These are phyloP conservation scores for Zoanthus solanderi DNA, from an alignment of 92 coral and sea anemone genomes.

Conservation along the genomic window DNA sequence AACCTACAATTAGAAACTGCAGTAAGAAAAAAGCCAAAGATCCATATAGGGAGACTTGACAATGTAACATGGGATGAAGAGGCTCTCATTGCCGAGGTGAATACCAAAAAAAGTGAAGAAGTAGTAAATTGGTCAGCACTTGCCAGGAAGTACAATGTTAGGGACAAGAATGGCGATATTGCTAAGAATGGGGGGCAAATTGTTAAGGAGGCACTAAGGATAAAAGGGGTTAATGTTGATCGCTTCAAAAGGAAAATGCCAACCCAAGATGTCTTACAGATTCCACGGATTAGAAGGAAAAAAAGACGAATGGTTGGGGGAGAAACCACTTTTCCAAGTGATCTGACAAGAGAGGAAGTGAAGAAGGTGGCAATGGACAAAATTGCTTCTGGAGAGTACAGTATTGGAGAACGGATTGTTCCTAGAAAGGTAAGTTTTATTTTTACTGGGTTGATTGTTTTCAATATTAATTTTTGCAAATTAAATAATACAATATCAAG, in stretches of 20 bases:
- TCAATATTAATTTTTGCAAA: background rate
- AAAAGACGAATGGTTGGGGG: background rate
- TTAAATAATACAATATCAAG: background rate
- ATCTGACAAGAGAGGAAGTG: background rate
- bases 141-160: background rate
- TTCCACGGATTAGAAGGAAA: background rate
- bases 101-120: background rate
- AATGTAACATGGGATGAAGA: slow-evolving; percentile 4
- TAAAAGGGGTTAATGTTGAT: slow-evolving; percentile 1
- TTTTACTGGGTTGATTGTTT: background rate
- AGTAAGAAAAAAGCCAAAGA: background rate
- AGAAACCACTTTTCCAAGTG: slow-evolving; percentile 3
- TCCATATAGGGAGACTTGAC: background rate
- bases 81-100: background rate
- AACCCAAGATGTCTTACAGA: background rate
- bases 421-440: background rate
- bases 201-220: background rate
- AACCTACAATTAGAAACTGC: background rate
- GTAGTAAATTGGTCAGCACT: background rate
- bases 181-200: slow-evolving; percentile 8
- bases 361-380: background rate
- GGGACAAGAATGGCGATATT: background rate
- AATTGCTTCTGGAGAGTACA: background rate
- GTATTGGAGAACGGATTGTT: slow-evolving; percentile 4
- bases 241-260: background rate